Conservation (phyloP, 2,888 invertebrate genomes). For the Rhogogaster chlorosoma region DNA sequence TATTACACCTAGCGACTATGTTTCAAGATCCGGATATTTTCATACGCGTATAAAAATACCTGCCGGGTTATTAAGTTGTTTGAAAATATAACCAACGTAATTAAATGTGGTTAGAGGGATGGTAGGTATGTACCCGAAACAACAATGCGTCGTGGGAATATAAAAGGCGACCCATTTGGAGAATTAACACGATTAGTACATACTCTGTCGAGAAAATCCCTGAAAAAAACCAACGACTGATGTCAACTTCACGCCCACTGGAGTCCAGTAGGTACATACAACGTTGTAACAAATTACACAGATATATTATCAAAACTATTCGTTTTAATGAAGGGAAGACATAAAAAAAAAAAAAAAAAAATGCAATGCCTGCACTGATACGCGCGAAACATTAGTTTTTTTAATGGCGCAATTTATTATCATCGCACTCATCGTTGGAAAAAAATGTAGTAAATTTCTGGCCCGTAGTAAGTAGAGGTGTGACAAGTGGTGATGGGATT, state of each 20-base stretch:
- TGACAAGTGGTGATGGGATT: neutral
- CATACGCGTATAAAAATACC: neutral
- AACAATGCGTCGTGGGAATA: neutral
- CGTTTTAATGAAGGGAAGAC: neutral
- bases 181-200: slow-evolving; percentile 22
- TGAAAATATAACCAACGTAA: neutral
- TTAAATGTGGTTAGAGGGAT: slow-evolving; percentile 1
- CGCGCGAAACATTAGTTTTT: neutral
- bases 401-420: neutral
- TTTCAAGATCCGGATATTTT: neutral
- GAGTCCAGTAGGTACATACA: neutral
- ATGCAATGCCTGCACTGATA: neutral
- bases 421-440: neutral
- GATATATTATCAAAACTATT: neutral
- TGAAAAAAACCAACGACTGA: neutral
- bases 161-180: neutral
- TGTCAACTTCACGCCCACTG: neutral
- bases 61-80: neutral
- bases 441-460: neutral
- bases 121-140: neutral
- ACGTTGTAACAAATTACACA: neutral
- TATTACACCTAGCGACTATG: neutral
- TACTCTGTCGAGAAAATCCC: neutral
- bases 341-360: neutral
- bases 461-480: neutral